Evolutionary conservation across 2,113 vertebrate species (phyloP), one percentile per base, ranked within the genome.

Genomic region (Pseudorhombus dupliciocellatus): DNA sequence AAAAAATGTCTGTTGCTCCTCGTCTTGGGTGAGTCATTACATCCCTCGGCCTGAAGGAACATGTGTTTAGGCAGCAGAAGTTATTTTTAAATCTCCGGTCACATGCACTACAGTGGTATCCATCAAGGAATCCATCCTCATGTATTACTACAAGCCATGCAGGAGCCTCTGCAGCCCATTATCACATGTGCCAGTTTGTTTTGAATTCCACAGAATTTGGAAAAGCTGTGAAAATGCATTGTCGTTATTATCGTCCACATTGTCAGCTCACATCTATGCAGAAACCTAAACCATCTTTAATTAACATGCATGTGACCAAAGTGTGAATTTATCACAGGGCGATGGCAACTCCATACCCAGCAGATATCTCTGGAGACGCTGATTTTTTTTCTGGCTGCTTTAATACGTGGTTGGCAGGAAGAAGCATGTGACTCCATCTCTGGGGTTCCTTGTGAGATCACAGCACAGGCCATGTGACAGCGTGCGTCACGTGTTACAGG

Each of bases 11-110:
- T 73, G 70, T 67, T 65, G 50, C 66, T 75, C 40, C 15, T 70
- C 48, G 22, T 76, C 75, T 73, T 51, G 44, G 51, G 53, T 80
- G 79, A 81, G 57, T 83, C 67, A 84, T 80, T 73, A 71, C 75
- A 66, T 68, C 78, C 66, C 53, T 48, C 7, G 48, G 59, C 70
- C 72, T 5, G 6, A 62, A 75, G 73, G 56, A 76, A 75, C 52
- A 73, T 56, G 63, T 81, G 82, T 79, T 85, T 61, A 34, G 59
- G 31, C 52, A 44, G 65, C 40, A 46, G n/a, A 44, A 53, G 70
- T 70, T 79, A 80, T 86, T 81, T 87, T 79, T 56, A 66, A 69
- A 73, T 57, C 53, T 44, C 59, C 20, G 5, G 57, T 57, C 58
- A 64, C 57, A 40, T 63, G 70, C 58, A 61, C 51, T 58, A 70